Base-by-base conservation (phyloP, 2,113 vertebrate genomes). In the Mesitornis unicolor region DNA sequence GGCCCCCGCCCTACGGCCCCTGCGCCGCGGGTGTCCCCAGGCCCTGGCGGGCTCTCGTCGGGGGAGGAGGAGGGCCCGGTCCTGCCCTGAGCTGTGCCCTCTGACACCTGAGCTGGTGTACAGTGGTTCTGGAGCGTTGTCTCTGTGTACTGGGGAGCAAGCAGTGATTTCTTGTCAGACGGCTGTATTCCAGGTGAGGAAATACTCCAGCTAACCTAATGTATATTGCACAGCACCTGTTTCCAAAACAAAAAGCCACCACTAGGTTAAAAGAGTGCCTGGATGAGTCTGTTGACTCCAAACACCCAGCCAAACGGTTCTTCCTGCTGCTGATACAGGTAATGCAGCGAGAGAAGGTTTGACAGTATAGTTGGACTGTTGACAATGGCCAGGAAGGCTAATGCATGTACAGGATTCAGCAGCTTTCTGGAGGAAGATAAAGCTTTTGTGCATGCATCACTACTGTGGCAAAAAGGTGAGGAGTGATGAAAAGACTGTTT, bases 361-460 rank as follows among this genome's bases (percentile, higher is more conserved):
- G 40, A 11, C 40, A 5, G 42, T 1, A 1, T 10, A 24, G 9
- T 35, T 24, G 38, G 50, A 1, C 14, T 65, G 35, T 17, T n/a
- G 21, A 47, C 20, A 7, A n/a, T 13, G 56, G n/a, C 18, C 7
- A 2, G 29, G 24, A 59, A 51, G n/a, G 42, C 36, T 40, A 17
- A n/a, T 6, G 16, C 0, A 0, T 54, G 16, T 1, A 0, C 3
- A 21, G 59, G 40, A 38, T 19, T 56, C 38, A 6, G 22, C 40
- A 69, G 54, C 20, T 33, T 87, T 80, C 38, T 53, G 47, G 61
- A 48, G 61, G 16, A 63, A 74, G 31, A 60, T 36, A 28, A 48
- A 13, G 20, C 13, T 76, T 83, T 40, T 38, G 61, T 71, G 51
- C 19, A 15, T 43, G 0, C 25, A 13, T 33, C 22, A 18, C 20